A percentile compares a stretch with the other conserved stretches of the same genome.
These are phyloP conservation scores for Wiebesia pumilae DNA, from an alignment of 1,140 invertebrate genomes.

Conservation along the genomic window DNA sequence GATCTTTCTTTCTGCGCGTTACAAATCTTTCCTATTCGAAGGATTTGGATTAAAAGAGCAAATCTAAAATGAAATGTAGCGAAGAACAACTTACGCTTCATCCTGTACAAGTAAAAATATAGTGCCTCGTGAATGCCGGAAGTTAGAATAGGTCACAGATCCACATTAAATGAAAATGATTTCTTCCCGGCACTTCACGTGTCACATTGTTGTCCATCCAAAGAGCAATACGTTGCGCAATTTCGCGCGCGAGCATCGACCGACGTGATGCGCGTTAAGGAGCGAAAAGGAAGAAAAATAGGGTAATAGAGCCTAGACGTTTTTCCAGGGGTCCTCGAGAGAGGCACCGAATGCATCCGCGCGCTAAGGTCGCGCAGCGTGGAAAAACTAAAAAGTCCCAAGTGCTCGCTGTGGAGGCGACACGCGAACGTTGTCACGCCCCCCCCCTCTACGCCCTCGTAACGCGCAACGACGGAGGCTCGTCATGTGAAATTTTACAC, in stretches of 20 bases:
- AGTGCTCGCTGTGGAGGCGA: constrained; percentile 13
- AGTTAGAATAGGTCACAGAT: not conserved
- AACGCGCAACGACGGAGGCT: constrained; percentile 40
- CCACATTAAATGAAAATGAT: not conserved
- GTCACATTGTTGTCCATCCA: not conserved
- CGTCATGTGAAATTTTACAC: constrained; percentile 22
- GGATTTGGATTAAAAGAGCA: not conserved
- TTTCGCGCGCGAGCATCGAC: not conserved
- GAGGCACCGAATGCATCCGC: not conserved
- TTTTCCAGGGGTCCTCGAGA: not conserved
- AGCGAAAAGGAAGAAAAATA: not conserved
- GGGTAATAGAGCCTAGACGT: not conserved
- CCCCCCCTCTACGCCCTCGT: constrained; percentile 31
- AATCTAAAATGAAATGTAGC: not conserved
- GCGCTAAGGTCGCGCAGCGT: constrained; percentile 14
- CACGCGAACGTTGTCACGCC: constrained; percentile 34
- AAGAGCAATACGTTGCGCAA: not conserved
- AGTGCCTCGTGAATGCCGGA: not conserved
- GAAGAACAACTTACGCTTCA: constrained; percentile 17
- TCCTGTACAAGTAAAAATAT: not conserved
- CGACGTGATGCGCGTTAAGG: not conserved
- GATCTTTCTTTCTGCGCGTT: too few relatives aligned
- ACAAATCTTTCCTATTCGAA: too few relatives aligned
- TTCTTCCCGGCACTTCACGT: not conserved
- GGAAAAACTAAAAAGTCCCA: constrained; percentile 41